Evolutionary conservation across 2,113 vertebrate genomes (phyloP), one percentile per base, ranked within the genome.

Genomic region (Gorsachius goisagi): DNA sequence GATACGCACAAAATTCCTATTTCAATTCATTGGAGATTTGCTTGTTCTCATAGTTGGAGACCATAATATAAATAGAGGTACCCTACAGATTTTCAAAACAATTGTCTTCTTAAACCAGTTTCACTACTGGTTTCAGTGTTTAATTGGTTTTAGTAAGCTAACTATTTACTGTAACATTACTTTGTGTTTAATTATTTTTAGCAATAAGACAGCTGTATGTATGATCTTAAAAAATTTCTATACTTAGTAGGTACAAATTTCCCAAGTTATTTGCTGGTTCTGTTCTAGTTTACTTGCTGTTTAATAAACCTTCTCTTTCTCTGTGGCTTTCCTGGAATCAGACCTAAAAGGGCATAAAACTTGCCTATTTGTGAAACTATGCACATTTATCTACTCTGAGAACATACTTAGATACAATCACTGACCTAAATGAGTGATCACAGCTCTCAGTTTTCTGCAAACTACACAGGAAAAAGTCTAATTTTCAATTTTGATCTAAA

Each of bases 131-230:
- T 35, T 72, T 66, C 35, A 50, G 44, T 59, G 45, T 44, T 85
- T 33, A 44, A 27, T 37, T 78, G 18, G 3, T 66, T 82, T 92
- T 47, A 79, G 47, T 71, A 85, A 87, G 69, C 16, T n/a, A n/a
- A n/a, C n/a, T 62, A 77, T 82, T 86, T 88, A 55, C 55, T 64
- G 22, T 83, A 93, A 87, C 60, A 72, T 85, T 88, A 60, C 35
- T 78, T 96, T 69, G 37, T 88, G 47, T 77, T 80, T 47, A 84
- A 60, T 78, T 73, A 85, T 41, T 96, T 69, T 67, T 44, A 92
- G 23, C 55, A 80, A 68, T 73, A 90, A 94, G 50, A 63, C 55
- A 74, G 69, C 20, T 64, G 69, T 63, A 41, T 20, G 21, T 80
- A 68, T 45, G 55, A 53, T 88, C 79, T 75, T 87, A 83, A 85